Evolutionary conservation across 30 jellyfish, hydroid and myxozoan species (phyloP).

Genomic region (Chrysaora quinquecirrha): DNA sequence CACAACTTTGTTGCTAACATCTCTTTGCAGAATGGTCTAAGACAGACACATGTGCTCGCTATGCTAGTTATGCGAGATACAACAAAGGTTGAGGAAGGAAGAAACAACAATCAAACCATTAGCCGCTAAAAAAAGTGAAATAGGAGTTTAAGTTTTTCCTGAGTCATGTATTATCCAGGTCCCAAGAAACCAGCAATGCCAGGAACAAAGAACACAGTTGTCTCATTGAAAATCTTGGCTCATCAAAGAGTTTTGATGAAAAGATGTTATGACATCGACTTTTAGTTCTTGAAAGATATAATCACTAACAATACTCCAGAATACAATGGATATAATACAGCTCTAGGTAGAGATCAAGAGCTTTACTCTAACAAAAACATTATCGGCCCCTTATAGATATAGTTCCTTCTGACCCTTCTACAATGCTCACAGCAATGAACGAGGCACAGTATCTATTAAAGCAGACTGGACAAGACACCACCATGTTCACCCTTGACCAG

Average conservation of each 20-base stretch:
- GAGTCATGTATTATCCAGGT: too few species aligned
- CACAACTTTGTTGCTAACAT: constrained; percentile 32
- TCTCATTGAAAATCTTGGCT: neutral
- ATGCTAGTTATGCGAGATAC: constrained; percentile 1
- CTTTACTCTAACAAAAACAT: constrained; percentile 2
- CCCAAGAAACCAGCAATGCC: too few species aligned
- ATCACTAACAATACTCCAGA: constrained; percentile 13
- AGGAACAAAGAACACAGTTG: neutral
- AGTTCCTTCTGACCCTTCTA: constrained; percentile 43
- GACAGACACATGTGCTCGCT: constrained; percentile 31
- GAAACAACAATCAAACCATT: too few species aligned
- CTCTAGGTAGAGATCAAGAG: constrained; percentile 23
- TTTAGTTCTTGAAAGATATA: constrained; percentile 26
- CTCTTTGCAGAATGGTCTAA: constrained; percentile 38
- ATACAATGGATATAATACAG: constrained; percentile 24
- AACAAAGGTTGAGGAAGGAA: constrained; percentile 3
- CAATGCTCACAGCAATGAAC: constrained; percentile 34
- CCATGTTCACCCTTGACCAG: constrained; percentile 31
- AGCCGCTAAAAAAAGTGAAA: too few species aligned
- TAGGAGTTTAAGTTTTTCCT: neutral
- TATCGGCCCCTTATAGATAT: constrained; percentile 21
- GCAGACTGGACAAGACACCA: neutral
- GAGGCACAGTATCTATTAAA: neutral
- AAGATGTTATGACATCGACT: constrained; percentile 2
- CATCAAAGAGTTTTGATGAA: neutral